These are phyloP conservation scores for Drosophila busckii DNA, from an alignment of 1,140 invertebrate genomes.

Conservation along the genomic window DNA sequence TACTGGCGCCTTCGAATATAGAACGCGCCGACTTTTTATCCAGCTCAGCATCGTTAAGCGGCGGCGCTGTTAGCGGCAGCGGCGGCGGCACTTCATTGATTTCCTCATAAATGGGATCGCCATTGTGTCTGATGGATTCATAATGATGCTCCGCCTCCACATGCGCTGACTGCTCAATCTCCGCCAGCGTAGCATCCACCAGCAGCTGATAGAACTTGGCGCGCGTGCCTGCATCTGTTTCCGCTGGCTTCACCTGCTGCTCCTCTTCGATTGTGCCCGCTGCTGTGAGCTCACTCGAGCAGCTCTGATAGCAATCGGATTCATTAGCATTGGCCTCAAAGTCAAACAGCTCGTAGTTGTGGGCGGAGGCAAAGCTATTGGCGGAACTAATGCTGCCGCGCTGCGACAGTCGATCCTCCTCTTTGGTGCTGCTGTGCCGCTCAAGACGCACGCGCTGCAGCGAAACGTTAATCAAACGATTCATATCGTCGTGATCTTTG, in stretches of 20 bases:
- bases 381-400: conserved; percentile 80
- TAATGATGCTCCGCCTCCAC: conserved; percentile 84
- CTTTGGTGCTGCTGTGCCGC: conserved; percentile 64
- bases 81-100: conserved; percentile 89
- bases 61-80: conserved; percentile 86
- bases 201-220: conserved; percentile 85
- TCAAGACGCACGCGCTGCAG: conserved; percentile 80
- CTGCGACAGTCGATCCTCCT: conserved; percentile 73
- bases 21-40: conserved; percentile 83
- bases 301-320: conserved; percentile 85
- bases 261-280: conserved; percentile 75
- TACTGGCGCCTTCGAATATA: conserved; percentile 91
- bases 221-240: conserved; percentile 79
- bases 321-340: conserved; percentile 69
- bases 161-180: conserved; percentile 82
- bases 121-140: conserved; percentile 85
- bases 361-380: conserved; percentile 79
- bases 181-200: conserved; percentile 83
- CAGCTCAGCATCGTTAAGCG: conserved; percentile 83
- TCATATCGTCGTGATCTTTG: conserved; percentile 82
- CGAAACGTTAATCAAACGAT: conserved; percentile 82
- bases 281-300: conserved; percentile 82
- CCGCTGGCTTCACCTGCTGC: conserved; percentile 22
- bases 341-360: conserved; percentile 80
- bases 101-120: conserved; percentile 94